Evolutionary conservation across 2,113 vertebrate genomes (phyloP), one percentile per base, ranked within the genome.

Genomic region (Antechinus stuartii): DNA sequence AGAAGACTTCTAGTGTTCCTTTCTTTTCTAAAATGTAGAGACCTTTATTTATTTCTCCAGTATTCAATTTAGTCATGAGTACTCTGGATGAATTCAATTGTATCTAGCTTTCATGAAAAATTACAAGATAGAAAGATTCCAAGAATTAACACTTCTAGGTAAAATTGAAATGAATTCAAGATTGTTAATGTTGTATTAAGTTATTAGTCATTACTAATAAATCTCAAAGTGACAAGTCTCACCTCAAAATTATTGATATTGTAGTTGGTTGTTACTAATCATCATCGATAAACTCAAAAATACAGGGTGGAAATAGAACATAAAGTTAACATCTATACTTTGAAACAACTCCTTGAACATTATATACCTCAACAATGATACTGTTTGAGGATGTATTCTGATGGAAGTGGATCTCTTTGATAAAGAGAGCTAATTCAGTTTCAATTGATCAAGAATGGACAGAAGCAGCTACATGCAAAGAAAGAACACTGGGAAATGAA

Each of bases 271-370:
- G 76, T 57, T 27, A 91, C 2, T 90, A 52, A 0, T 61, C 35
- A 68, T 68, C 35, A 84, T 42, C 8, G 35, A 42, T 84, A 84
- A 84, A 84, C 16, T 84, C 1, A 84, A 42, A 68, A 84, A 89
- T 46, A 93, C 55, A 56, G 92, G 8, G 53, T 11, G 92, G 94
- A 93, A n/a, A 52, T 30, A 89, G 61, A 25, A 50, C 52, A 76
- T 35, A 61, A 68, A 90, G 93, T 93, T 55, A 92, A 14, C 50
- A 92, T 94, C 23, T 7, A 84, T 94, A 42, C 22, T 93, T 96
- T 97, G 46, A 42, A 95, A 54, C n/a, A 94, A 24, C 7, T n/a
- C 68, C 16, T 42, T 8, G 3, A 42, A 42, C 42, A 42, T 42
- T 42, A 42, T 42, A 42, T 42, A 42, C 42, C 42, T 42, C 42